Evolutionary conservation across 2,113 vertebrate genomes (phyloP).

Genomic region (Ictidomys tridecemlineatus): DNA sequence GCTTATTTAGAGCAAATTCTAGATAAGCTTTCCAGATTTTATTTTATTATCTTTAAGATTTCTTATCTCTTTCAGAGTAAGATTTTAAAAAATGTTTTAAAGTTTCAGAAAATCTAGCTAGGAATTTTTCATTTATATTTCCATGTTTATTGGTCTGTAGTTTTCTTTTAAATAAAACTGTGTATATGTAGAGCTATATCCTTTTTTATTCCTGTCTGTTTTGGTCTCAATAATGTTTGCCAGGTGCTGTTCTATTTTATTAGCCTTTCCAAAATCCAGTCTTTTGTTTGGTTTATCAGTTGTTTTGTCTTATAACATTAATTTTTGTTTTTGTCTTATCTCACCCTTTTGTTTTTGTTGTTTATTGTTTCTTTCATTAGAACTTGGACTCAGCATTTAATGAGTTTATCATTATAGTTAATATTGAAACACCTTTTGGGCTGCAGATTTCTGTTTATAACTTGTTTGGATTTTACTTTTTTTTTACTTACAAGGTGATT

Average conservation of each 20-base stretch:
- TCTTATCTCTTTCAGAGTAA: background rate
- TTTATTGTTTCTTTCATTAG: background rate
- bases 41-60: background rate
- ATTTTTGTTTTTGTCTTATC: background rate
- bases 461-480: background rate
- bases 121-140: background rate
- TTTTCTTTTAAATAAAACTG: slow-evolving; percentile 2
- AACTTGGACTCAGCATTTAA: background rate
- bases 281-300: background rate
- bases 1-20: background rate
- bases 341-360: background rate
- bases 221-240: background rate
- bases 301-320: background rate
- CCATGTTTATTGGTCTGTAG: background rate
- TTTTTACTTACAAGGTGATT: background rate
- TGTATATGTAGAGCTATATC: background rate
- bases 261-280: background rate
- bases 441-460: background rate
- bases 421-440: background rate
- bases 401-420: background rate
- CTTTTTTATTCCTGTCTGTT: background rate
- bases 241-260: background rate
- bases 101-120: background rate
- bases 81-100: background rate
- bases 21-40: slow-evolving; percentile 34